Evolutionary conservation across 2,113 vertebrate species (phyloP).

Genomic region (Chaetodon trifascialis): DNA sequence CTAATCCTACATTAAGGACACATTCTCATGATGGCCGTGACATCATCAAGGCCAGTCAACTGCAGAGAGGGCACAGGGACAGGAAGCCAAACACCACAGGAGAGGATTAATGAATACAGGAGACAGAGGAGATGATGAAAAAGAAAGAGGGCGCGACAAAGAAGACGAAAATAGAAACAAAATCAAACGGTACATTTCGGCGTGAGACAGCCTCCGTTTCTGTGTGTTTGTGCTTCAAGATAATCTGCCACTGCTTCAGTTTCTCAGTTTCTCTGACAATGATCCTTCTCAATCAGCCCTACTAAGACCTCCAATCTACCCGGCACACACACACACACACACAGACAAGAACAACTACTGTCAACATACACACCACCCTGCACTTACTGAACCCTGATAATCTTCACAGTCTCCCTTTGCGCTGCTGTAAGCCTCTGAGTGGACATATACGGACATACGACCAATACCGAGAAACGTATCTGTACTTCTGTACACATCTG

Average conservation of each 20-base stretch:
- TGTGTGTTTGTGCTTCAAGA: constrained; percentile 50
- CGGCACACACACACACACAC: neutral
- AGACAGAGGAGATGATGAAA: constrained; percentile 64
- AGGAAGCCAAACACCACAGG: constrained; percentile 77
- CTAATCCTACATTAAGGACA: constrained; percentile 84
- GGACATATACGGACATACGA: neutral
- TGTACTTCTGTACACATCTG: neutral
- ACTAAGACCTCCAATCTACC: constrained; percentile 30
- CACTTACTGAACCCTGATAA: constrained; percentile 31
- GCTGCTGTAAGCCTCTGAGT: constrained; percentile 13
- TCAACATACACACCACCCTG: neutral
- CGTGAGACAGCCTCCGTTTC: constrained; percentile 34
- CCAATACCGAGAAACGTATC: neutral
- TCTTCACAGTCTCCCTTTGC: neutral
- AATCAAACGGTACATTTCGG: constrained; percentile 49
- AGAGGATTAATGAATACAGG: constrained; percentile 71
- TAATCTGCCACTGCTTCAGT: constrained; percentile 54
- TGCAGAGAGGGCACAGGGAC: constrained; percentile 73
- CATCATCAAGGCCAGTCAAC: constrained; percentile 76
- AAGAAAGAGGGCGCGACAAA: constrained; percentile 32
- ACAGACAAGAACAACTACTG: constrained; percentile 8
- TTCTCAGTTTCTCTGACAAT: constrained; percentile 43
- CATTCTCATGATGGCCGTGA: constrained; percentile 76
- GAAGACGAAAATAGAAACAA: constrained; percentile 50
- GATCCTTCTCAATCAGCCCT: constrained; percentile 49